Evolutionary conservation across 2,113 vertebrate species (phyloP).

Genomic region (Pithys albifrons): DNA sequence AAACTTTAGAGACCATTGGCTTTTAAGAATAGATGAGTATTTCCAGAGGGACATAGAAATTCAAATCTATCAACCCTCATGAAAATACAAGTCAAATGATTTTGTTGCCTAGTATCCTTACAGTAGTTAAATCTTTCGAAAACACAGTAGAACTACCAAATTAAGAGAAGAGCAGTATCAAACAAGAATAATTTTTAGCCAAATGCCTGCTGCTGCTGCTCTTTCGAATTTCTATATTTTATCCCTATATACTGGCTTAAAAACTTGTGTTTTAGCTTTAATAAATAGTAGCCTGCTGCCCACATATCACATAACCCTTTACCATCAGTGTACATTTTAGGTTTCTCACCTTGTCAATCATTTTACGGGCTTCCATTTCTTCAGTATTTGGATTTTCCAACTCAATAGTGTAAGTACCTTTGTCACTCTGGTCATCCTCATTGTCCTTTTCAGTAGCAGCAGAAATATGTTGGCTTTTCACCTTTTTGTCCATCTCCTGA

Average conservation of each 20-base stretch:
- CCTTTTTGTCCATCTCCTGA: constrained; percentile 79
- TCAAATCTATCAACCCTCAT: background rate
- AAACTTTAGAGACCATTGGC: background rate
- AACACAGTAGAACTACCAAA: background rate
- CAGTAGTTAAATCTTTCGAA: background rate
- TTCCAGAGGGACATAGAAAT: background rate
- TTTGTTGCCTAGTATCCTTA: background rate
- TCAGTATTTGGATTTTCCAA: constrained; percentile 92
- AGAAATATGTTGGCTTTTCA: constrained; percentile 70
- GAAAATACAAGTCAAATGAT: background rate
- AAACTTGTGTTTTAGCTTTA: background rate
- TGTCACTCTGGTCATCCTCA: constrained; percentile 93
- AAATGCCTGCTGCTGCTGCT: background rate
- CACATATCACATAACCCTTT: background rate
- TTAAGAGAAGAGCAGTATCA: background rate
- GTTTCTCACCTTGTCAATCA: constrained; percentile 93
- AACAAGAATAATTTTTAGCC: background rate
- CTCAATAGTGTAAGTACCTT: constrained; percentile 96
- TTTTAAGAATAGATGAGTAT: background rate
- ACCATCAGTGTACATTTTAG: background rate
- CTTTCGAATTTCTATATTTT: background rate
- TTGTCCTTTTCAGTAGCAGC: constrained; percentile 78
- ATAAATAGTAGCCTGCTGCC: background rate
- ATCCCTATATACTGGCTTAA: background rate
- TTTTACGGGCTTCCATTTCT: constrained; percentile 92